A percentile compares a stretch with the other conserved stretches of the same genome.
Evolutionary conservation across 2,888 invertebrate genomes (phyloP).

Genomic region (Acheta domesticus): DNA sequence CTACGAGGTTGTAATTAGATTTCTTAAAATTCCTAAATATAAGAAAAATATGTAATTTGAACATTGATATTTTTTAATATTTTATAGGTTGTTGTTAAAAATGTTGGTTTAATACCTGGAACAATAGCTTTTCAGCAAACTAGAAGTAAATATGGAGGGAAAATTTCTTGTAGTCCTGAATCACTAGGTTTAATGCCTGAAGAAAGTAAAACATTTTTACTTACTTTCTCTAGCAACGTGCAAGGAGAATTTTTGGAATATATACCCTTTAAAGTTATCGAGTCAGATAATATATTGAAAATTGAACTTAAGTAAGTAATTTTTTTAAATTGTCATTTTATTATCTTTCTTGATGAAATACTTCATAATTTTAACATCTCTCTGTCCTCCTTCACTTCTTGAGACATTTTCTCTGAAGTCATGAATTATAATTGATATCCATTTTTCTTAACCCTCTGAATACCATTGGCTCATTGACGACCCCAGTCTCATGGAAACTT

Average conservation of each 20-base stretch:
- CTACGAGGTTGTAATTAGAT: conserved; percentile 52
- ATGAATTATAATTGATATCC: too few species aligned
- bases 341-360: conserved; percentile 39
- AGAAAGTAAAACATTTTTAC: conserved; percentile 53
- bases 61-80: background rate
- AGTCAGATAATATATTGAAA: conserved; percentile 52
- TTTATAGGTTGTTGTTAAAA: conserved; percentile 40
- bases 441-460: too few species aligned
- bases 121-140: conserved; percentile 52
- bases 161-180: conserved; percentile 53
- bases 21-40: background rate
- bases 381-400: too few species aligned
- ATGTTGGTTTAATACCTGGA: conserved; percentile 59
- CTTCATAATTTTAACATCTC: too few species aligned
- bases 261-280: conserved; percentile 57
- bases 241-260: conserved; percentile 62
- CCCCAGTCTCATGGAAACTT: too few species aligned
- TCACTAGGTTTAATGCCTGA: conserved; percentile 51
- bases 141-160: conserved; percentile 56
- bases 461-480: too few species aligned
- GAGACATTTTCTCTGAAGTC: too few species aligned
- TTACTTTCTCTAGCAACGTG: conserved; percentile 57
- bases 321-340: conserved; percentile 19
- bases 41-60: background rate
- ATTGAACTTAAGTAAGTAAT: conserved; percentile 31